Evolutionary conservation across 1,140 invertebrate species (phyloP), one percentile per base, ranked within the genome.

Genomic region (Heliconius nattereri): DNA sequence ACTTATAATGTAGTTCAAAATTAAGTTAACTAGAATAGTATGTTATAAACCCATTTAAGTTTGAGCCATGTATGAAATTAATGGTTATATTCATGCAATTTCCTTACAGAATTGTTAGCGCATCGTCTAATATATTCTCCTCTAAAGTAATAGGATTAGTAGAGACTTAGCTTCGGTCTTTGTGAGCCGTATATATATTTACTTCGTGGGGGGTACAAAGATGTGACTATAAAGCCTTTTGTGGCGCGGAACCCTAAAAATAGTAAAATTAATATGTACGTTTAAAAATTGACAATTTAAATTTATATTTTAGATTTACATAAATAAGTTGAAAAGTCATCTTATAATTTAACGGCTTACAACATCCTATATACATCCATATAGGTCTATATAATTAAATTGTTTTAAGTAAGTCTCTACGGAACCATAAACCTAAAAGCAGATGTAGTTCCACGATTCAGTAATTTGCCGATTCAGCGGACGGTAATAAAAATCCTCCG

Each of bases 401-500:
- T 7, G 49, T 45, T 45, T 45, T 45, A 45, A 45, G 40, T 45
- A 45, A 45, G 1, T 29, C 13, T 26, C 60, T 66, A 29, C 11
- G 26, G 9, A 66, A 66, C n/a, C 9, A 66, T 66, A 66, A 66
- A 66, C 60, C 60, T 66, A 29, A 66, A 5, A 66, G 60, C 71
- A 72, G 32, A 72, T 37, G 60, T 13, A 76, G 37, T 26, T 37
- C 57, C 57, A 70, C 57, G 75, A 71, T 26, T 71, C 66, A 40
- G 74, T 75, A 57, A 60, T 75, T 75, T 75, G 29, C 49, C 19
- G 75, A 72, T 37, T 37, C 71, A 76, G 75, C 75, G 66, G 57
- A n/a, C 66, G 75, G 75, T 76, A 29, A 76, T 76, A 76, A 76
- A 76, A 76, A 37, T 76, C 71, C 37, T 49, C 60, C 13, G 26